Evolutionary conservation across 2,888 invertebrate genomes (phyloP).

Genomic region (Myopa testacea): DNA sequence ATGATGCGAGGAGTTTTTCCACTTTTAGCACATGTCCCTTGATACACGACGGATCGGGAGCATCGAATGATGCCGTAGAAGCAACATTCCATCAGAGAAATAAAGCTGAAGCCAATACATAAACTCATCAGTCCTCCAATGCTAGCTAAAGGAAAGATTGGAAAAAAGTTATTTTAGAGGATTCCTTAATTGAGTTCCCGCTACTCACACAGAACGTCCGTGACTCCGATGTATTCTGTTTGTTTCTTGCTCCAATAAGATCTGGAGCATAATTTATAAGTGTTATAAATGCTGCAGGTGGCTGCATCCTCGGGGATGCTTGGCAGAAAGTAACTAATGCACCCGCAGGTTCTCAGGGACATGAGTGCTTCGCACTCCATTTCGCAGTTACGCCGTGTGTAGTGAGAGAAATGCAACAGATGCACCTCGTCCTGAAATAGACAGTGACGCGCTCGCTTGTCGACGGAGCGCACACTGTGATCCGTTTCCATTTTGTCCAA

Average conservation of each 20-base stretch:
- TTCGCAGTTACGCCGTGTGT: constrained; percentile 82
- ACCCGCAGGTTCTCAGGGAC: constrained; percentile 67
- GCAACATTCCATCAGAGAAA: constrained; percentile 29
- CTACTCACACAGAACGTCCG: constrained; percentile 79
- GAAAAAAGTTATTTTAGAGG: no score
- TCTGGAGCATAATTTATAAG: no score
- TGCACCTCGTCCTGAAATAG: constrained; percentile 78
- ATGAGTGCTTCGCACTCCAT: constrained; percentile 83
- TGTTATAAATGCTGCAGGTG: constrained; percentile 73
- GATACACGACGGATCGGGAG: constrained; percentile 57
- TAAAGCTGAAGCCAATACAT: constrained; percentile 37
- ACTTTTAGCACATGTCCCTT: no score
- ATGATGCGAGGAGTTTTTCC: no score
- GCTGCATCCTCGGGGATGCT: constrained; percentile 75
- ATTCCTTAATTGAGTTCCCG: no score
- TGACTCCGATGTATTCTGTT: constrained; percentile 82
- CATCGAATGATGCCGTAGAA: constrained; percentile 30
- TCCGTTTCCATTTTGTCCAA: constrained; percentile 58
- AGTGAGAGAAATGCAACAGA: constrained; percentile 76
- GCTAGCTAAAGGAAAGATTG: constrained; percentile 21
- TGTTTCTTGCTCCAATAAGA: constrained; percentile 79
- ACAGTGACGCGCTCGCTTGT: constrained; percentile 71
- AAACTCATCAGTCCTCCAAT: constrained; percentile 32
- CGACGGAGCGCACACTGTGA: constrained; percentile 52
- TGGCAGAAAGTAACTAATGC: constrained; percentile 64